Evolutionary conservation across 2,113 vertebrate genomes (phyloP).

Genomic region (Gnathonemus longibarbis): DNA sequence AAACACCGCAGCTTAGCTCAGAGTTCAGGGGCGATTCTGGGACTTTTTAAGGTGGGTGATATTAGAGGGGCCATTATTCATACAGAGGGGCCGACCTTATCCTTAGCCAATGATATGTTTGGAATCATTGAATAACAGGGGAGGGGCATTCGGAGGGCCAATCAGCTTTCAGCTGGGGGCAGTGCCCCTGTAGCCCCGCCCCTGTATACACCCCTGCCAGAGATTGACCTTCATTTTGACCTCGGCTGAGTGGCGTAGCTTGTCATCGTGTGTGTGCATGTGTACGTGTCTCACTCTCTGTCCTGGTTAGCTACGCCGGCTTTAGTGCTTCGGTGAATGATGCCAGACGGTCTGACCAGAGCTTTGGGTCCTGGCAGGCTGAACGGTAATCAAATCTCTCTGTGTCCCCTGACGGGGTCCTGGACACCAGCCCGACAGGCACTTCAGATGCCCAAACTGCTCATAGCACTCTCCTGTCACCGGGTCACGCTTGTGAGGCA

Average conservation of each 20-base stretch:
- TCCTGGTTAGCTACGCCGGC: background rate
- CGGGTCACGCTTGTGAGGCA: background rate
- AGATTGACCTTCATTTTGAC: background rate
- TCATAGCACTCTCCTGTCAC: background rate
- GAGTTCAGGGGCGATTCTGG: background rate
- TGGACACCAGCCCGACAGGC: background rate
- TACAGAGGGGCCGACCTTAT: background rate
- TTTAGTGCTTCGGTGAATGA: background rate
- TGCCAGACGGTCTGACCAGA: background rate
- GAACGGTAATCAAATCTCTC: background rate
- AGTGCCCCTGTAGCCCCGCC: background rate
- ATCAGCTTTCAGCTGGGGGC: background rate
- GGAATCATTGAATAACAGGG: background rate
- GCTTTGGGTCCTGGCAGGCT: background rate
- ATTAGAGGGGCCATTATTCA: background rate
- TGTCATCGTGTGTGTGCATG: background rate
- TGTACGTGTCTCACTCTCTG: background rate
- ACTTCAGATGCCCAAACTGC: background rate
- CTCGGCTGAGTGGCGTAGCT: background rate
- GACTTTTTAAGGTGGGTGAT: background rate
- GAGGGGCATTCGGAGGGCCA: background rate
- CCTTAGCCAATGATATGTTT: background rate
- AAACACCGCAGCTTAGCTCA: background rate
- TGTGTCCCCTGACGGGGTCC: background rate
- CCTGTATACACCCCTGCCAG: background rate